Base-by-base conservation (phyloP, 1,140 invertebrate genomes). In the Maconellicoccus hirsutus region DNA sequence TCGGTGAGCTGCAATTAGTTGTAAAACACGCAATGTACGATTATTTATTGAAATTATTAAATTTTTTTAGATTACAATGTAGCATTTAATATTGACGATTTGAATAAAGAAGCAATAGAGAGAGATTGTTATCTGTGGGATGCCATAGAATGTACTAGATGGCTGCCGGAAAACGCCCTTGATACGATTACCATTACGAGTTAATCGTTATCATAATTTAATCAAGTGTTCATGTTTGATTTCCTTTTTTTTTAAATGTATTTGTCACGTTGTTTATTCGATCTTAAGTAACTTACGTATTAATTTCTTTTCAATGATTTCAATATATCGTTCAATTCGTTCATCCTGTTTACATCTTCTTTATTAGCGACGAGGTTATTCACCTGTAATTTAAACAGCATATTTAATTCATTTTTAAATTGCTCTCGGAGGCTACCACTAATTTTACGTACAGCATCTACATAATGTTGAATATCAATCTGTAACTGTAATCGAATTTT, bases 401-500 rank as follows among this genome's bases (percentile, higher is more conserved):
- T n/a, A n/a, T n/a, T n/a, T 22, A 42, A 42, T 42, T n/a, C n/a
- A n/a, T n/a, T n/a, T n/a, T n/a, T n/a, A n/a, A n/a, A n/a, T n/a
- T n/a, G n/a, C 16, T 16, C n/a, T 52, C 10, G n/a, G 12, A 74
- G 16, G 71, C 74, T 75, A n/a, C n/a, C n/a, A n/a, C n/a, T n/a
- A n/a, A n/a, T n/a, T n/a, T n/a, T n/a, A n/a, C n/a, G n/a, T 69
- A 78, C 77, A 66, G 73, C 75, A 52, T 73, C 70, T 70, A 75
- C 75, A 75, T 86, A 90, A 27, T 80, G 80, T 23, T 85, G 79
- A 7, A 96, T 90, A 83, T 98, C 95, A 10, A 95, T 85, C 74
- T 88, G 86, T 19, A 98, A 82, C 79, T 98, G 95, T 72, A 90
- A 82, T 61, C 94, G 83, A 78, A 97, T 97, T 82, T 97, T 98